Evolutionary conservation across 2,797 vertebrate genomes (phyloP).

Genomic region (Sardinella longiceps): DNA sequence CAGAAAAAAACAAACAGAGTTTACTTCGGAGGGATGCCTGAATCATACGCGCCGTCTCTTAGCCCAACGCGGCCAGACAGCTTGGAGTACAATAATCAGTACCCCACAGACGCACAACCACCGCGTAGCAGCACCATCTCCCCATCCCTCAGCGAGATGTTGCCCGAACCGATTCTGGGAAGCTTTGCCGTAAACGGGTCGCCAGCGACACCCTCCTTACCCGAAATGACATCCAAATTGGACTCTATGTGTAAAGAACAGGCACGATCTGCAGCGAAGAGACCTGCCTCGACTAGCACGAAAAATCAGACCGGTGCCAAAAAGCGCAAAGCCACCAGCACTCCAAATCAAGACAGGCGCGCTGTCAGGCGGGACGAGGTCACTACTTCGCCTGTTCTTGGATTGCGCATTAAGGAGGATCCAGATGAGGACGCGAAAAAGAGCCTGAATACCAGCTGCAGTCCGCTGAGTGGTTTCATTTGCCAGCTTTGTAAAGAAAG

Average conservation of each 20-base stretch:
- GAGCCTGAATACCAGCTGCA: slow-evolving; percentile 25
- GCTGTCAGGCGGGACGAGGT: slow-evolving; percentile 47
- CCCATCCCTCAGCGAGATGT: slow-evolving; percentile 44
- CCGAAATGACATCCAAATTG: slow-evolving; percentile 54
- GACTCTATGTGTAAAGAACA: slow-evolving; percentile 41
- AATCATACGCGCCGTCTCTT: slow-evolving; percentile 48
- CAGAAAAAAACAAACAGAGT: slow-evolving; percentile 39
- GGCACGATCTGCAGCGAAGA: slow-evolving; percentile 37
- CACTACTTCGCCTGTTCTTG: slow-evolving; percentile 61
- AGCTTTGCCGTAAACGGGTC: slow-evolving; percentile 50
- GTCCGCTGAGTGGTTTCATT: slow-evolving; percentile 58
- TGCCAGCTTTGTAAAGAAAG: slow-evolving; percentile 66
- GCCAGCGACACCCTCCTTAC: slow-evolving; percentile 45
- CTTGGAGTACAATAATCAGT: slow-evolving; percentile 38
- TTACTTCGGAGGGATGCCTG: slow-evolving; percentile 52
- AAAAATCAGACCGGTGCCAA: slow-evolving; percentile 40
- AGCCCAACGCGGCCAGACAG: slow-evolving; percentile 53
- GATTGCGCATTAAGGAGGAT: slow-evolving; percentile 57
- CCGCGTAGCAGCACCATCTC: slow-evolving; percentile 44
- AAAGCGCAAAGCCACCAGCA: slow-evolving; percentile 47
- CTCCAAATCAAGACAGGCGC: slow-evolving; percentile 46
- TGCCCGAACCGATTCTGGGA: slow-evolving; percentile 50
- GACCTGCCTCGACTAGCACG: slow-evolving; percentile 27
- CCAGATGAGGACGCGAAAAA: slow-evolving; percentile 39
- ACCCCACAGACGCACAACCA: slow-evolving; percentile 36